Conservation (phyloP, 2,797 vertebrate species). For the Manis pentadactyla region DNA sequence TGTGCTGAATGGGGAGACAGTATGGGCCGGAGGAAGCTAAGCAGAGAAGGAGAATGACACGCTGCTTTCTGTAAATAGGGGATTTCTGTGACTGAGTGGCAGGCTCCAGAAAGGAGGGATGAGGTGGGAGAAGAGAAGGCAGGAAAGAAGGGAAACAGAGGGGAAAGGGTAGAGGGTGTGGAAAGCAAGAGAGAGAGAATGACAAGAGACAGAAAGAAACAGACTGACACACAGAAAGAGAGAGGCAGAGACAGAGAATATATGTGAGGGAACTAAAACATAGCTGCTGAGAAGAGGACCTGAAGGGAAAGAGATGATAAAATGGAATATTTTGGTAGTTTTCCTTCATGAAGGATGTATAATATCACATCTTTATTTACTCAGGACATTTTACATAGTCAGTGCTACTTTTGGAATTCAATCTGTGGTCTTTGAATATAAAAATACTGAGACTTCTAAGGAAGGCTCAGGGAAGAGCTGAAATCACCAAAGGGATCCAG, state of each 20-base stretch:
- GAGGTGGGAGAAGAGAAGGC: background rate
- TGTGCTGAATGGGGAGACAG: background rate
- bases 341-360: background rate
- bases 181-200: background rate
- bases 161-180: accelerated
- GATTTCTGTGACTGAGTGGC: accelerated
- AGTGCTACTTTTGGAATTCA: background rate
- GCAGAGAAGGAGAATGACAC: accelerated
- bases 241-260: background rate
- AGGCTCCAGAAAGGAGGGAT: background rate
- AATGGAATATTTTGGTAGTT: background rate
- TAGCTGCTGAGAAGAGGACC: background rate
- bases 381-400: background rate
- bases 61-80: background rate
- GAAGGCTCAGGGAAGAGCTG: accelerated
- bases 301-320: background rate
- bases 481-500: background rate
- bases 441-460: background rate
- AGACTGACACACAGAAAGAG: background rate
- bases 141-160: background rate
- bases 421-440: background rate
- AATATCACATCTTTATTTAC: too few species aligned
- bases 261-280: background rate
- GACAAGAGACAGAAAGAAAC: too few species aligned
- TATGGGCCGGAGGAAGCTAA: accelerated